phyloP scores from a whole-genome alignment of 2,113 vertebrate species.

The Sigmodon hispidus region DNA sequence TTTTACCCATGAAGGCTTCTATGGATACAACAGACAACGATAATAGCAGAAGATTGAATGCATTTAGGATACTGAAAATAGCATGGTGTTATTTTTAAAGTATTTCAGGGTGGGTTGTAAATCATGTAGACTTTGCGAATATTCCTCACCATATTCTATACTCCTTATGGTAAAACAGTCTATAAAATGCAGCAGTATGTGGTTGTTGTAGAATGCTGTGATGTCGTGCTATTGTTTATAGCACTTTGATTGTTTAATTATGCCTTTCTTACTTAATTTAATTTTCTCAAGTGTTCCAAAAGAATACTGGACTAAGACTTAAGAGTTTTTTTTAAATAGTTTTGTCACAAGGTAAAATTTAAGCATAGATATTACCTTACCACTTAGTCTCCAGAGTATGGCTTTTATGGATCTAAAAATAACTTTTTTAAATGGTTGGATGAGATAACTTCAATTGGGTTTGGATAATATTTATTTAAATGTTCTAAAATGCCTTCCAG shows the following conservation, averaged over 20 bases:
- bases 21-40: neutral
- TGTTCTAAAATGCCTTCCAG: neutral
- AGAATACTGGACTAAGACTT: neutral
- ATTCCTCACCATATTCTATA: neutral
- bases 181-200: neutral
- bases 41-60: neutral
- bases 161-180: neutral
- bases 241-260: neutral
- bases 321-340: neutral
- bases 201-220: neutral
- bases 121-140: neutral
- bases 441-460: neutral
- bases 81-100: neutral
- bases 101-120: neutral
- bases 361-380: neutral
- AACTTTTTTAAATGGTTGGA: neutral
- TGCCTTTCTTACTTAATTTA: neutral
- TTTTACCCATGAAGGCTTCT: neutral
- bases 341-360: constrained; percentile 22
- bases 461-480: constrained; percentile 17
- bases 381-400: neutral
- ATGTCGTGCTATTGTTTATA: neutral
- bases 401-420: constrained; percentile 11
- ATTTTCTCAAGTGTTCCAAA: constrained; percentile 38
- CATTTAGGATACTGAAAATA: neutral